Evolutionary conservation across 2,113 vertebrate genomes (phyloP).

Genomic region (Zosterops hypoxanthus): DNA sequence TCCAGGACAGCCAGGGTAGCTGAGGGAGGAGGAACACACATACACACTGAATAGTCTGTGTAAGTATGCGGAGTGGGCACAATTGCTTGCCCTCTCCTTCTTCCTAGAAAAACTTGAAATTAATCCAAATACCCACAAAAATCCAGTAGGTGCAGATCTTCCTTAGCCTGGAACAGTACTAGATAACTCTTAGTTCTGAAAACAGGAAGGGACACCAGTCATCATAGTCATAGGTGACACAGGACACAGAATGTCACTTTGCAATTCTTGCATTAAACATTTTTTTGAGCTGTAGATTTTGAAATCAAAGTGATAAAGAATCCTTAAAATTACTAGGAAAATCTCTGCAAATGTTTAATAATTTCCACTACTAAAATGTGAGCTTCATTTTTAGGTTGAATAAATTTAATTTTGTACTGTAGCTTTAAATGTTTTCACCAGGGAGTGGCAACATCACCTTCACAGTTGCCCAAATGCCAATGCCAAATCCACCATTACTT

Average conservation of each 20-base stretch:
- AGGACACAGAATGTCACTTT: background rate
- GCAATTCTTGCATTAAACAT: background rate
- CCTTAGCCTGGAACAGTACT: background rate
- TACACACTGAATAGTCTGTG: background rate
- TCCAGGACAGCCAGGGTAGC: background rate
- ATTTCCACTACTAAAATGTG: background rate
- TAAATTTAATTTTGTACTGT: background rate
- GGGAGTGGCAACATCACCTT: background rate
- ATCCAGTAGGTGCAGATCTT: background rate
- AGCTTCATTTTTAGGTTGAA: background rate
- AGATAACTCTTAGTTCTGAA: background rate
- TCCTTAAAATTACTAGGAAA: background rate
- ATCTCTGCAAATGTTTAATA: background rate
- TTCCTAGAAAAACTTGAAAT: background rate
- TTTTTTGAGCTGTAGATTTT: background rate
- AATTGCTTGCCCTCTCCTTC: background rate
- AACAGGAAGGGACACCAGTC: background rate
- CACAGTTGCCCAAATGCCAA: background rate
- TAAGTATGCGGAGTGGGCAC: background rate
- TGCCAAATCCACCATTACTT: background rate
- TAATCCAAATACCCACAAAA: background rate
- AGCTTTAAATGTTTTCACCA: background rate
- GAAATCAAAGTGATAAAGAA: background rate
- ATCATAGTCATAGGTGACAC: background rate
- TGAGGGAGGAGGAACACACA: background rate